Evolutionary conservation across 2,113 vertebrate species (phyloP).

Genomic region (Pungitius pungitius): DNA sequence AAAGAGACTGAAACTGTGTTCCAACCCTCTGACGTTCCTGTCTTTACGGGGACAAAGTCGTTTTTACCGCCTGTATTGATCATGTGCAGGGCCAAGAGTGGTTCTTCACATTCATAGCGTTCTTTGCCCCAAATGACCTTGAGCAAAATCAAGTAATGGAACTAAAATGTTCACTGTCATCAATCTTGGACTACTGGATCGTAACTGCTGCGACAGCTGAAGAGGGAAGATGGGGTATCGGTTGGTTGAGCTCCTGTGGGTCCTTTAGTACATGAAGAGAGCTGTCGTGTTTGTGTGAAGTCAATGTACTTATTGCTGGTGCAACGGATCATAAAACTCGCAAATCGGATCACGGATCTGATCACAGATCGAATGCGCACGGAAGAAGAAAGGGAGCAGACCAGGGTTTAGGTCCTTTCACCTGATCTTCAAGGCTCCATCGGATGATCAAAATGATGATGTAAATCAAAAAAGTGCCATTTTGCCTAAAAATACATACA

Average conservation of each 20-base stretch:
- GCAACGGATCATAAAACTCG: too few relatives aligned
- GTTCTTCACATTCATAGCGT: conserved; percentile 54
- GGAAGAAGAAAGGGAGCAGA: too few relatives aligned
- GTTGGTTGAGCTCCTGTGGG: conserved; percentile 34
- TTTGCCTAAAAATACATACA: too few relatives aligned
- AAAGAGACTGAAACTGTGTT: conserved; percentile 38
- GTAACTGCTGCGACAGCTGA: conserved; percentile 52
- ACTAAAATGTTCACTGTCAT: conserved; percentile 63
- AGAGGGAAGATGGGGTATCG: conserved; percentile 39
- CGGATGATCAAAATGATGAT: too few relatives aligned
- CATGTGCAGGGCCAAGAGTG: conserved; percentile 57
- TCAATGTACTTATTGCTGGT: neutral
- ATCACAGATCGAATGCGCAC: too few relatives aligned
- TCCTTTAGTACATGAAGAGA: conserved; percentile 3
- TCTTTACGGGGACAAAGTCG: conserved; percentile 30
- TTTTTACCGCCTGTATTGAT: conserved; percentile 58
- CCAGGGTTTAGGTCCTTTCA: too few relatives aligned
- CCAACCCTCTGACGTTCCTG: conserved; percentile 42
- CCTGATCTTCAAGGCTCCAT: too few relatives aligned
- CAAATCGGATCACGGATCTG: too few relatives aligned
- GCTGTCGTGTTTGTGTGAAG: conserved; percentile 8
- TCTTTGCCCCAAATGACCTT: conserved; percentile 58
- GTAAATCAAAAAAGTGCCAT: too few relatives aligned
- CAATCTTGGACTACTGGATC: conserved; percentile 49
- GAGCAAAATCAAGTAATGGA: conserved; percentile 66